Conservation (phyloP, 2,797 vertebrate genomes). For the Gymnoscopelus microlampas region DNA sequence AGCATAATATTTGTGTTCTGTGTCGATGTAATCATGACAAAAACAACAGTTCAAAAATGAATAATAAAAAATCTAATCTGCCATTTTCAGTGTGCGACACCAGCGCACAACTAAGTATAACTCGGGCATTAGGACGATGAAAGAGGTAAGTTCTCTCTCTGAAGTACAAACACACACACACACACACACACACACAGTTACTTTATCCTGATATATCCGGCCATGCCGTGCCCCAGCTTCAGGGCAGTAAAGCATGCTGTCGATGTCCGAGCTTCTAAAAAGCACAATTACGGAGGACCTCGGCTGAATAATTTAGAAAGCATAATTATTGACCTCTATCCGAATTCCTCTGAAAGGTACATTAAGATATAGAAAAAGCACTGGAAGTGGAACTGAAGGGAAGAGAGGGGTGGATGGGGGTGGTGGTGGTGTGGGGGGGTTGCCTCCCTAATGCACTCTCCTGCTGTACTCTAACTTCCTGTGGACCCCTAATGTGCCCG, state of each 20-base stretch:
- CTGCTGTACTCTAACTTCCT: slow-evolving; percentile 77
- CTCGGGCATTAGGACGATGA: slow-evolving; percentile 60
- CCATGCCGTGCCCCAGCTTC: slow-evolving; percentile 64
- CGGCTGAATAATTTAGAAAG: slow-evolving; percentile 87
- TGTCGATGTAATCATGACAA: too few relatives aligned
- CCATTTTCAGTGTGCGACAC: too few relatives aligned
- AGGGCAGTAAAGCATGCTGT: slow-evolving; percentile 79
- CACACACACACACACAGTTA: slow-evolving; percentile 24
- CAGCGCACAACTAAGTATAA: not conserved
- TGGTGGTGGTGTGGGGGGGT: slow-evolving; percentile 57
- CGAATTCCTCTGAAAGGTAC: slow-evolving; percentile 85
- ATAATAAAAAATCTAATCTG: too few relatives aligned
- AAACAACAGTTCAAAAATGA: too few relatives aligned
- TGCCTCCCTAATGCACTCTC: slow-evolving; percentile 80
- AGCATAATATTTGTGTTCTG: too few relatives aligned
- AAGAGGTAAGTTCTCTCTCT: slow-evolving; percentile 10
- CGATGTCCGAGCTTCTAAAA: slow-evolving; percentile 84
- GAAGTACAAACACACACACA: slow-evolving; percentile 36
- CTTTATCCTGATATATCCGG: slow-evolving; percentile 64
- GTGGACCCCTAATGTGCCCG: slow-evolving; percentile 83
- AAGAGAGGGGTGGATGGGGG: slow-evolving; percentile 56
- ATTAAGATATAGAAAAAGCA: slow-evolving; percentile 85
- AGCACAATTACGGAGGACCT: slow-evolving; percentile 85
- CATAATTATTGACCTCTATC: slow-evolving; percentile 87
- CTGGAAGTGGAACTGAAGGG: slow-evolving; percentile 72